These are phyloP conservation scores for Eilema caniola DNA, from an alignment of 2,888 invertebrate genomes.

Conservation along the genomic window DNA sequence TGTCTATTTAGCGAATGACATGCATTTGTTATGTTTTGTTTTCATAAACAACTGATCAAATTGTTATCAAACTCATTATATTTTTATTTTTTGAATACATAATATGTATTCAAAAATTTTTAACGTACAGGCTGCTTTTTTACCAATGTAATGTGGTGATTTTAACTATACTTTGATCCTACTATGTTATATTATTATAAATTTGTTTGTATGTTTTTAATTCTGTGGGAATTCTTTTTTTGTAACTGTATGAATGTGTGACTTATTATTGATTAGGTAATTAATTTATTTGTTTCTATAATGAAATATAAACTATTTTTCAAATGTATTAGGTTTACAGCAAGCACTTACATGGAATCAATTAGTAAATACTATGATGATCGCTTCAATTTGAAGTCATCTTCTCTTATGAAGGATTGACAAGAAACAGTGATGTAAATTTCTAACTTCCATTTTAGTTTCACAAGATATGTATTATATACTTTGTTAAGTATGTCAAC, in stretches of 20 bases:
- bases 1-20: no score
- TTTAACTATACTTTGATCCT: not conserved
- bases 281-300: not conserved
- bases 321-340: conserved; percentile 15
- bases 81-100: no score
- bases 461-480: conserved; percentile 16
- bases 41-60: not conserved
- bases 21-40: no score
- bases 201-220: no score
- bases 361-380: conserved; percentile 10
- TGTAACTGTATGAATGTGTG: not conserved
- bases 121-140: no score
- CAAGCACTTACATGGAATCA: conserved; percentile 14
- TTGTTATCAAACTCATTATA: not conserved
- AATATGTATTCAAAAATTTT: not conserved
- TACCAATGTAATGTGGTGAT: not conserved
- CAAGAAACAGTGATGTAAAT: conserved; percentile 3
- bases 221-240: not conserved
- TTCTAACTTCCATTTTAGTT: not conserved
- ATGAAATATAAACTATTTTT: not conserved
- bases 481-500: not conserved
- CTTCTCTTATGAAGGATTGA: conserved; percentile 11
- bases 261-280: not conserved
- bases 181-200: no score
- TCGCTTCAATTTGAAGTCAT: conserved; percentile 11